Conservation (phyloP, 1,140 invertebrate genomes). For the Zophobas atratus region DNA sequence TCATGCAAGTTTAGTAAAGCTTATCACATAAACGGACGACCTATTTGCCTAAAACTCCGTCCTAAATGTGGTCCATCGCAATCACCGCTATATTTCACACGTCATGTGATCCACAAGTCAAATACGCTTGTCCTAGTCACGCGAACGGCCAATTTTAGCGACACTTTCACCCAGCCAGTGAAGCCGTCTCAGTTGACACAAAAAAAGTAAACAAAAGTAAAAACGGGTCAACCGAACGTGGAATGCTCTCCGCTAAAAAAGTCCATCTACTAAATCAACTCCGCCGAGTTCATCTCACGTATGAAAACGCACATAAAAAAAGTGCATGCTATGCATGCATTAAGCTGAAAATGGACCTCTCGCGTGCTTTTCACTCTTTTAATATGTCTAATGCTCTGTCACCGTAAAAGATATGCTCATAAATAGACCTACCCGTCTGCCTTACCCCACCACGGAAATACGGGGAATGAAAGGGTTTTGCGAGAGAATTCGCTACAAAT, state of each 20-base stretch:
- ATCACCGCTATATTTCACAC: no score
- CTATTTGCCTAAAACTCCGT: no score
- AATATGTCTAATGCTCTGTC: conserved; percentile 23
- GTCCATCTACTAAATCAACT: not conserved
- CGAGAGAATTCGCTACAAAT: not conserved
- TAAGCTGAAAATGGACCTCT: conserved; percentile 14
- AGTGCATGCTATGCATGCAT: conserved; percentile 34
- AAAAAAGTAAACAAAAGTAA: not conserved
- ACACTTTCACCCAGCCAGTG: no score
- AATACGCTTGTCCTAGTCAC: no score
- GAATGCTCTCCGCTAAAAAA: no score
- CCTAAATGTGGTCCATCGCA: no score
- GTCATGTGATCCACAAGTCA: no score
- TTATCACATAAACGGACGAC: no score
- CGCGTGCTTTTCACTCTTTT: conserved; percentile 23
- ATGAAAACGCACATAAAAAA: not conserved
- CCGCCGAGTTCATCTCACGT: conserved; percentile 5
- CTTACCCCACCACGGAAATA: not conserved
- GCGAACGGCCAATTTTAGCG: no score
- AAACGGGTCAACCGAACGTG: no score
- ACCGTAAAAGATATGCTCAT: conserved; percentile 1
- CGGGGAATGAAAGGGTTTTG: not conserved
- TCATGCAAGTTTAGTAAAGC: no score
- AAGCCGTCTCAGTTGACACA: not conserved
- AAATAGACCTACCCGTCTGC: conserved; percentile 3